These are phyloP conservation scores for Channallabes apus DNA, from an alignment of 2,797 vertebrate species.

Conservation along the genomic window DNA sequence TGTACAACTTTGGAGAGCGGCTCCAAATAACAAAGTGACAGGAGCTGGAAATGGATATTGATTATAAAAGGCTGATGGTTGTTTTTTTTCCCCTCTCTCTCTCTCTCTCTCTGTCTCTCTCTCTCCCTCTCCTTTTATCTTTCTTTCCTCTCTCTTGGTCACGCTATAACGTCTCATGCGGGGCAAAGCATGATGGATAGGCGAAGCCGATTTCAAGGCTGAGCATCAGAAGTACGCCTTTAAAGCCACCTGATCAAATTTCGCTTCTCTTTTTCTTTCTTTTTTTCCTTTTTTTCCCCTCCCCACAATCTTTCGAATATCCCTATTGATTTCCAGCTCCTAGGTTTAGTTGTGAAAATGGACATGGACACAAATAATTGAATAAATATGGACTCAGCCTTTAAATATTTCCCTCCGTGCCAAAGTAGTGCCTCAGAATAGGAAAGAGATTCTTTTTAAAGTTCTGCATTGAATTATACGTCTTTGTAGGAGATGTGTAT, in stretches of 20 bases:
- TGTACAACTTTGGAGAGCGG: conserved; percentile 61
- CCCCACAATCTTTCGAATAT: conserved; percentile 38
- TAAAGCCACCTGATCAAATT: conserved; percentile 66
- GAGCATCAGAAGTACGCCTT: conserved; percentile 55
- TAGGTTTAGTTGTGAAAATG: conserved; percentile 54
- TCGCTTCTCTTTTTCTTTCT: conserved; percentile 47
- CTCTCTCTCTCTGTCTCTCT: conserved; percentile 49
- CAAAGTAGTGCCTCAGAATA: background rate
- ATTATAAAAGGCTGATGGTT: conserved; percentile 73
- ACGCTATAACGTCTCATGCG: conserved; percentile 60
- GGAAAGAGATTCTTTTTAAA: background rate
- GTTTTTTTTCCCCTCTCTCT: conserved; percentile 48
- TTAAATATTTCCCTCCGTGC: conserved; percentile 50
- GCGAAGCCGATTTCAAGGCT: conserved; percentile 64
- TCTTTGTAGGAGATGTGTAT: background rate
- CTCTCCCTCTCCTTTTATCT: conserved; percentile 42
- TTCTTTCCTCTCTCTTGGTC: conserved; percentile 53
- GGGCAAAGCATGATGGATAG: conserved; percentile 69
- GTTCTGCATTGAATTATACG: background rate
- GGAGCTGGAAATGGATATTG: conserved; percentile 80
- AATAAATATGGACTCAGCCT: conserved; percentile 47
- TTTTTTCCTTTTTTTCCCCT: background rate
- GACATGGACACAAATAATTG: conserved; percentile 48
- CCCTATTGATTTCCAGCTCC: conserved; percentile 47
- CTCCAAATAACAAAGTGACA: conserved; percentile 72